Percentiles rank a stretch among this genome's conserved stretches.
Conservation (phyloP, 2,797 vertebrate genomes). For the Helostoma temminkii region DNA sequence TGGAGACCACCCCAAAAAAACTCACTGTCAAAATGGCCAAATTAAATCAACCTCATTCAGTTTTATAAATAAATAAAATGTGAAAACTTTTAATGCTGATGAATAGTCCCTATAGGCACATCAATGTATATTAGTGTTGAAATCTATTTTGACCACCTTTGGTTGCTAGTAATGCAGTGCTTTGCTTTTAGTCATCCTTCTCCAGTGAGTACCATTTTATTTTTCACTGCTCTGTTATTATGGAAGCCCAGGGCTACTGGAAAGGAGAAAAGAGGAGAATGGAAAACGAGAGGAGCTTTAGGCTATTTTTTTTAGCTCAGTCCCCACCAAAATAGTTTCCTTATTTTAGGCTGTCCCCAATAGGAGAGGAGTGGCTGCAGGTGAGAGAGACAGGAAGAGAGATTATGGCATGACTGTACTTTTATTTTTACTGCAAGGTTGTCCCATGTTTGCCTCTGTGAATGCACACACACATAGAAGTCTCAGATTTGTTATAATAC, state of each 20-base stretch:
- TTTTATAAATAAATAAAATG: too few species aligned
- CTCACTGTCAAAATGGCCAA: too few species aligned
- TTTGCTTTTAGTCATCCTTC: slow-evolving; percentile 29
- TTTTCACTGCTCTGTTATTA: slow-evolving; percentile 44
- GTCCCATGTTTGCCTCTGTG: background rate
- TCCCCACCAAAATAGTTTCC: slow-evolving; percentile 64
- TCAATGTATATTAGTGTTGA: background rate
- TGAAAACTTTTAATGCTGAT: background rate
- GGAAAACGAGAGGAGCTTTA: slow-evolving; percentile 50
- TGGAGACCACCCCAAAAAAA: too few species aligned
- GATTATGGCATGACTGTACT: slow-evolving; percentile 22
- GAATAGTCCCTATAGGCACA: background rate
- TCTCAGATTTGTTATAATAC: background rate
- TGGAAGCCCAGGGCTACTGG: slow-evolving; percentile 37
- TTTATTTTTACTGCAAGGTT: background rate
- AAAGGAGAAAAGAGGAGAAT: slow-evolving; percentile 47
- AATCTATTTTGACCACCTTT: background rate
- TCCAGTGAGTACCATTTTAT: slow-evolving; percentile 18
- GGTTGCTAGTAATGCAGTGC: background rate
- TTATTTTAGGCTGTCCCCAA: slow-evolving; percentile 71
- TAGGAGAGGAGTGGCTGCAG: slow-evolving; percentile 58
- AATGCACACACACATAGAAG: background rate
- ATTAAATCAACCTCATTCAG: too few species aligned
- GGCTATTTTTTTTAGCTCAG: slow-evolving; percentile 58
- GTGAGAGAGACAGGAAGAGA: slow-evolving; percentile 35